Evolutionary conservation across 2,888 invertebrate species (phyloP), one percentile per base, ranked within the genome.

Genomic region (Clostera curtula): DNA sequence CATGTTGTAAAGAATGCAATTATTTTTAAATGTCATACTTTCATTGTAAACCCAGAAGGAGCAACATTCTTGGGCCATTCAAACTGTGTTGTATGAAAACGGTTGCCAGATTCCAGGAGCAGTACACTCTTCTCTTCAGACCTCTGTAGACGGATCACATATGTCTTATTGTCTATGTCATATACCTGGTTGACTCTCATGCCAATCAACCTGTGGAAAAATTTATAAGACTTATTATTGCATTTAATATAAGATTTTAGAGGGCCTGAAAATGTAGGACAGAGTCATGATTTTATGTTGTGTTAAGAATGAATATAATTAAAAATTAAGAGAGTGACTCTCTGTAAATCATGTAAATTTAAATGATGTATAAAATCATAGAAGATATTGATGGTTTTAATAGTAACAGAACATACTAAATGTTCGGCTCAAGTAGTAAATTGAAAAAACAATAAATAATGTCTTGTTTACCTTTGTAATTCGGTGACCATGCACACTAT

Each of bases 61-160:
- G 93, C 93, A 19, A 91, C 88, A 86, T 96, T 97, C 79, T 99
- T 99, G 0, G 98, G 98, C 98, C 99, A 99, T 64, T 98, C 98
- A 77, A 96, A 99, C 18, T 88, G 92, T 6, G 99, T 99, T 3
- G 91, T 91, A 63, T 99, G 99, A 34, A 99, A 91, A 33, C 98
- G 86, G 47, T 90, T 93, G 0, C 97, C 99, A 0, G 98, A 98
- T 80, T 99, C 99, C 15, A 99, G 72, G 4, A 99, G 74, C 14
- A 99, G 77, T 5, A 97, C 89, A 26, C 87, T 87, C 80, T 99
- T 99, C 54, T 93, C 90, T 60, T 97, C 96, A 0, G 91, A 90
- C 36, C 93, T 88, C 65, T 92, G 93, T 17, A 95, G 77, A 24
- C 92, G 90, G 43, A 99, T 93, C 20, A 99, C 87, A 71, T 98